phyloP scores from a whole-genome alignment of 2,797 vertebrate genomes.

The Gymnodraco acuticeps region DNA sequence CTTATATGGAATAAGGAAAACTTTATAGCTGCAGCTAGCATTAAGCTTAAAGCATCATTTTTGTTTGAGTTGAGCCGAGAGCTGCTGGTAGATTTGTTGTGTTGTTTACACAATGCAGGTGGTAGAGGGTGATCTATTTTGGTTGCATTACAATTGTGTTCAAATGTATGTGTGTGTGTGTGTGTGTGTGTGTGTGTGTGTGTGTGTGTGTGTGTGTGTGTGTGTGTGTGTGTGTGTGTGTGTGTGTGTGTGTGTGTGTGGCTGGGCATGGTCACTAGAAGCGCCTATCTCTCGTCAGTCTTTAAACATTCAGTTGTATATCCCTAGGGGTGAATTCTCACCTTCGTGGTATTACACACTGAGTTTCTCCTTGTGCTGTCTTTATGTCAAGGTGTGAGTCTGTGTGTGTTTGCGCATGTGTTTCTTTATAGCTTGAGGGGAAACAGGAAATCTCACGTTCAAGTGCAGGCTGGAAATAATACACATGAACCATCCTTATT shows the following conservation, averaged over 20 bases:
- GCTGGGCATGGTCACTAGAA: slow-evolving; percentile 6
- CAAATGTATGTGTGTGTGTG: background rate
- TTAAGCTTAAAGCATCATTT: background rate
- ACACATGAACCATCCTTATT: slow-evolving; percentile 62
- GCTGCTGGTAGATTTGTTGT: background rate
- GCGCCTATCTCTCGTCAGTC: slow-evolving; percentile 33
- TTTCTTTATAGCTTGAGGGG: slow-evolving; percentile 52
- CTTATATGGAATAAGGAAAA: background rate
- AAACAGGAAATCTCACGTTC: slow-evolving; percentile 49
- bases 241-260: background rate
- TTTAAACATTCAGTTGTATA: slow-evolving; percentile 38
- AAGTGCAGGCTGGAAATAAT: slow-evolving; percentile 44
- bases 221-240: background rate
- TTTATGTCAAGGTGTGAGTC: slow-evolving; percentile 18
- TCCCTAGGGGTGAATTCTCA: slow-evolving; percentile 40
- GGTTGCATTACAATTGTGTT: background rate
- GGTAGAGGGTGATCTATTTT: slow-evolving; percentile 4
- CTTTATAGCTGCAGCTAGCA: background rate
- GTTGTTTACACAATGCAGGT: slow-evolving; percentile 10
- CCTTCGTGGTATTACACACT: slow-evolving; percentile 37
- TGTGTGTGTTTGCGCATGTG: slow-evolving; percentile 24
- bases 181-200: slow-evolving; percentile 2
- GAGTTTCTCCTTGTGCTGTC: slow-evolving; percentile 41
- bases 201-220: slow-evolving; percentile 4
- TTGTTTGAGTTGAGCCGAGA: background rate